Evolutionary conservation across 1,140 invertebrate species (phyloP).

Genomic region (Drosophila burlai): DNA sequence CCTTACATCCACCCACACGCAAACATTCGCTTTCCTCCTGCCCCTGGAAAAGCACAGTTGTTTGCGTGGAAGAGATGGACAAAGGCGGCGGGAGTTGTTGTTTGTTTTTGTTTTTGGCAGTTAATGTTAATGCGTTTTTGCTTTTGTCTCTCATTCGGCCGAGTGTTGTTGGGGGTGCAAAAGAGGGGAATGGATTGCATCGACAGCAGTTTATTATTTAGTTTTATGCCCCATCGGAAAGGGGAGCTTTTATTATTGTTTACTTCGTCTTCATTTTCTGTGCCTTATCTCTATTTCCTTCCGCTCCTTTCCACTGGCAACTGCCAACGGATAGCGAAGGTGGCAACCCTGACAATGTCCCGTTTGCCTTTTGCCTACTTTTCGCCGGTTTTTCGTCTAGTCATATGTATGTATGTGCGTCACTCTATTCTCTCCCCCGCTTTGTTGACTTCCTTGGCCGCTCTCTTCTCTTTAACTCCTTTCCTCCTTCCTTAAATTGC

Average conservation of each 20-base stretch:
- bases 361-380: conserved; percentile 16
- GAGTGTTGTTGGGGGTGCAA: neutral
- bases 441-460: conserved; percentile 19
- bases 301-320: neutral
- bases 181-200: conserved; percentile 46
- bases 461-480: conserved; percentile 27
- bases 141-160: conserved; percentile 53
- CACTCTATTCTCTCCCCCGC: conserved; percentile 52
- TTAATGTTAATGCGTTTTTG: conserved; percentile 76
- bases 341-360: conserved; percentile 27
- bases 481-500: conserved; percentile 63
- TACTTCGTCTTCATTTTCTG: conserved; percentile 64
- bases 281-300: conserved; percentile 55
- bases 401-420: conserved; percentile 52
- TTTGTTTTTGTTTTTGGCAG: conserved; percentile 75
- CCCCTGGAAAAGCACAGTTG: conserved; percentile 40
- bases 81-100: conserved; percentile 30
- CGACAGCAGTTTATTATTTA: conserved; percentile 64
- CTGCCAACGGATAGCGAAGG: neutral
- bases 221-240: conserved; percentile 36
- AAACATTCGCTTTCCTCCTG: conserved; percentile 25
- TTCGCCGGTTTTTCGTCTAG: conserved; percentile 55
- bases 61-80: conserved; percentile 7
- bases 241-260: conserved; percentile 68
- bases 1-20: conserved; percentile 9